These are phyloP conservation scores for Mesembrinibis cayennensis DNA, from an alignment of 2,113 vertebrate genomes.

Conservation along the genomic window DNA sequence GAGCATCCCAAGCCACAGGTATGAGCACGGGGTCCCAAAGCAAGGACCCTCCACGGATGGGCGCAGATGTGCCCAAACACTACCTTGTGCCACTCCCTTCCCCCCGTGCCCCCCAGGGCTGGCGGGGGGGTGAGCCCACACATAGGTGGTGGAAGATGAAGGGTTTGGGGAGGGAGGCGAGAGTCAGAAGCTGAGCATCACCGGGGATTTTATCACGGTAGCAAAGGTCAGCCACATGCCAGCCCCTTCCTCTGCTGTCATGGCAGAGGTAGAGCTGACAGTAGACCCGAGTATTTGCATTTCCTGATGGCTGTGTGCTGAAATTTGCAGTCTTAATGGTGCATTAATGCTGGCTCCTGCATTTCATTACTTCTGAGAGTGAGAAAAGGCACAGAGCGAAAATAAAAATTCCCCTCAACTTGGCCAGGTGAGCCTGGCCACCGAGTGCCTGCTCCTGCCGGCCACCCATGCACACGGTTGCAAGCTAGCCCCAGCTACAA, in stretches of 20 bases:
- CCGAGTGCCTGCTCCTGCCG: background rate
- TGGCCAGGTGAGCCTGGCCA: background rate
- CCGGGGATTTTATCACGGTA: background rate
- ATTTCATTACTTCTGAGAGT: conserved; percentile 32
- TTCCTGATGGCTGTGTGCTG: conserved; percentile 40
- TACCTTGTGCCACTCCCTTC: background rate
- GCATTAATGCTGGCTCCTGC: conserved; percentile 52
- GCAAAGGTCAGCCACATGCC: conserved; percentile 29
- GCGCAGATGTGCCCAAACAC: background rate
- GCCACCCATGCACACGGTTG: fast-evolving
- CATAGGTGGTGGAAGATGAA: fast-evolving
- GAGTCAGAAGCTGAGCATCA: background rate
- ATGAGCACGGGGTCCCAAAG: background rate
- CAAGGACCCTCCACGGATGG: fast-evolving
- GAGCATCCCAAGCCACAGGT: fast-evolving
- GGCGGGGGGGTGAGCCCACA: background rate
- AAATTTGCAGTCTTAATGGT: conserved; percentile 55
- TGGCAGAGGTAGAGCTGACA: background rate
- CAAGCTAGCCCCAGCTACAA: fast-evolving
- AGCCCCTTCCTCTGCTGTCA: background rate
- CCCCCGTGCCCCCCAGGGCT: background rate
- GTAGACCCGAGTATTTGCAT: background rate
- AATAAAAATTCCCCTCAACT: background rate
- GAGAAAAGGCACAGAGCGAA: background rate
- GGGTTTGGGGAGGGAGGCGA: background rate